Conservation (phyloP, 2,113 vertebrate genomes). For the Archocentrus centrarchus region DNA sequence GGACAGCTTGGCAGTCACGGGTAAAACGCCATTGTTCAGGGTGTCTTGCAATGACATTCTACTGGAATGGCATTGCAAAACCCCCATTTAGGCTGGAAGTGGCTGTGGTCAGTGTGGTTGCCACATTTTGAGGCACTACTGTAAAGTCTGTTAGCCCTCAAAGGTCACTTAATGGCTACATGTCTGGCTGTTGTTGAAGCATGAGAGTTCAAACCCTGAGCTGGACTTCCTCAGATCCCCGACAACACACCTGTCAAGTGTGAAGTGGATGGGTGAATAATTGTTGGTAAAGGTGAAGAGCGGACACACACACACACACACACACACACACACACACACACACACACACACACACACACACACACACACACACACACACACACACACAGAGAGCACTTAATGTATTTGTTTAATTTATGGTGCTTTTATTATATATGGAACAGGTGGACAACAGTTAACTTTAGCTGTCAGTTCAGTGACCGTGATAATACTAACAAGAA, state of each 20-base stretch:
- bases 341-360: background rate
- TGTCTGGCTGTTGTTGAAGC: background rate
- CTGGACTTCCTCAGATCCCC: background rate
- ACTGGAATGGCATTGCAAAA: too few relatives aligned
- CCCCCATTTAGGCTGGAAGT: too few relatives aligned
- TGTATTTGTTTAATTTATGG: background rate
- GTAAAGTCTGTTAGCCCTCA: background rate
- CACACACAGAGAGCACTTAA: background rate
- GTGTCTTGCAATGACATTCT: background rate
- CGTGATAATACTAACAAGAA: slow-evolving; percentile 14
- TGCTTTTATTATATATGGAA: background rate
- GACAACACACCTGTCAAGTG: background rate
- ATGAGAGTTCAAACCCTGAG: background rate
- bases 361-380: background rate
- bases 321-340: background rate
- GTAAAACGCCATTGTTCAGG: background rate
- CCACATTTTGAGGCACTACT: too few relatives aligned
- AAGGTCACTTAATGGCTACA: background rate
- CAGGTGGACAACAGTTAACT: background rate
- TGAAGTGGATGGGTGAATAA: background rate
- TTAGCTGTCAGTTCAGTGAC: background rate
- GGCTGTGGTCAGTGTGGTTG: background rate
- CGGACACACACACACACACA: background rate
- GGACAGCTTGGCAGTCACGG: background rate
- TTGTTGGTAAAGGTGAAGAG: too few relatives aligned